Conservation (phyloP, 2,113 vertebrate genomes). For the Hippocampus comes region DNA sequence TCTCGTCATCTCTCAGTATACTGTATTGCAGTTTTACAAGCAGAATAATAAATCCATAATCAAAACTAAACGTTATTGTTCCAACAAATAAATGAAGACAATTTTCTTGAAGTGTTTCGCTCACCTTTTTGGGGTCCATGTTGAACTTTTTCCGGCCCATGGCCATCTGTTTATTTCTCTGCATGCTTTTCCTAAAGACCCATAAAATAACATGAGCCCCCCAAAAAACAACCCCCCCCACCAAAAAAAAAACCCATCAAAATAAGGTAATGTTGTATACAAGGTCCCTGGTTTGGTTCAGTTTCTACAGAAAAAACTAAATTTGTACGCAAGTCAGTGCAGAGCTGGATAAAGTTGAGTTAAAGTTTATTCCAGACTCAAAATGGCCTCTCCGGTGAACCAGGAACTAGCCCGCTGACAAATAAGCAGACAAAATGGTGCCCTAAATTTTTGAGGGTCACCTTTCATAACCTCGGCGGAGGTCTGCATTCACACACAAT, state of each 20-base stretch:
- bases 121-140: slow-evolving; percentile 98
- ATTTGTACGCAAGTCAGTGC: too few species aligned
- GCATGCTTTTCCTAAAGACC: slow-evolving; percentile 88
- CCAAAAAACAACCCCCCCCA: too few species aligned
- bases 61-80: too few species aligned
- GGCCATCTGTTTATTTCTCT: slow-evolving; percentile 95
- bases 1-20: too few species aligned
- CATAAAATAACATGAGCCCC: slow-evolving; percentile 5
- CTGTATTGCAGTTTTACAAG: too few species aligned
- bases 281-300: too few species aligned
- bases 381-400: background rate
- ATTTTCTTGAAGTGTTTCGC: background rate
- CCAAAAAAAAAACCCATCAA: background rate
- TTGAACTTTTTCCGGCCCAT: slow-evolving; percentile 99
- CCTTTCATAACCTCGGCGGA: background rate
- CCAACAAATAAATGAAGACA: too few species aligned
- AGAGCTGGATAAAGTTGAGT: background rate
- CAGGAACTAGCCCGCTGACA: background rate
- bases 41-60: background rate
- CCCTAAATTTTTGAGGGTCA: background rate
- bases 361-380: background rate
- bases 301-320: too few species aligned
- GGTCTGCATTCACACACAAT: background rate
- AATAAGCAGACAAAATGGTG: background rate
- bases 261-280: background rate